These are phyloP conservation scores for Andrena trimmerana DNA, from an alignment of 2,888 invertebrate genomes.

Conservation along the genomic window DNA sequence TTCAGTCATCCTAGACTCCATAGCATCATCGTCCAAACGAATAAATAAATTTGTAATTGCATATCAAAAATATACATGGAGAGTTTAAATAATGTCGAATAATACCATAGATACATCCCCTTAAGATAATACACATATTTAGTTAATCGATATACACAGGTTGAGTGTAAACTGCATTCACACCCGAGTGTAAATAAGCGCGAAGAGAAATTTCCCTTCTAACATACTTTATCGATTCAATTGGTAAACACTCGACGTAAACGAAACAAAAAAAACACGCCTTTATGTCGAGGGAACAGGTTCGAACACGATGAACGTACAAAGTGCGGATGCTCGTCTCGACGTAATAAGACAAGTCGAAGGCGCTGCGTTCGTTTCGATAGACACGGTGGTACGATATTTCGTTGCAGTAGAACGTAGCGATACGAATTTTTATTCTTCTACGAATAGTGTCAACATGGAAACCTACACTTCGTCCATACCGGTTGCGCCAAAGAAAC, in stretches of 20 bases:
- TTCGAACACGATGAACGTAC: conserved; percentile 22
- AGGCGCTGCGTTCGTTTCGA: not conserved
- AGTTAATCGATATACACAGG: conserved; percentile 13
- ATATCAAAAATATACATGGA: not conserved
- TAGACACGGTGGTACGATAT: not conserved
- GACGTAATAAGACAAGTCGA: not conserved
- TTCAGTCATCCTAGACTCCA: not conserved
- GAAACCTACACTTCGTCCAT: not conserved
- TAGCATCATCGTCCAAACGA: not conserved
- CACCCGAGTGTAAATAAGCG: not conserved
- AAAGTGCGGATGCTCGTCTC: conserved; percentile 14
- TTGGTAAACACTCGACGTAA: conserved; percentile 17
- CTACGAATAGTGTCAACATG: conserved; percentile 10
- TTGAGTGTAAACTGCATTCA: not conserved
- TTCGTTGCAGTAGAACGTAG: not conserved
- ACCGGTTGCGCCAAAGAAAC: not conserved
- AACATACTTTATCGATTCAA: conserved; percentile 7
- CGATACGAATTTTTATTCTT: not conserved
- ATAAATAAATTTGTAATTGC: not conserved
- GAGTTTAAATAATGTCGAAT: conserved; percentile 2
- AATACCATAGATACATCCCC: not conserved
- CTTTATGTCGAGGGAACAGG: conserved; percentile 3
- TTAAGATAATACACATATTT: conserved; percentile 15
- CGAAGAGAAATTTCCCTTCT: not conserved
- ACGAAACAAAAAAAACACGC: conserved; percentile 16